A percentile compares a stretch with the other conserved stretches of the same genome.
These are phyloP conservation scores for Erynnis tages DNA, from an alignment of 2,888 invertebrate genomes.

Conservation along the genomic window DNA sequence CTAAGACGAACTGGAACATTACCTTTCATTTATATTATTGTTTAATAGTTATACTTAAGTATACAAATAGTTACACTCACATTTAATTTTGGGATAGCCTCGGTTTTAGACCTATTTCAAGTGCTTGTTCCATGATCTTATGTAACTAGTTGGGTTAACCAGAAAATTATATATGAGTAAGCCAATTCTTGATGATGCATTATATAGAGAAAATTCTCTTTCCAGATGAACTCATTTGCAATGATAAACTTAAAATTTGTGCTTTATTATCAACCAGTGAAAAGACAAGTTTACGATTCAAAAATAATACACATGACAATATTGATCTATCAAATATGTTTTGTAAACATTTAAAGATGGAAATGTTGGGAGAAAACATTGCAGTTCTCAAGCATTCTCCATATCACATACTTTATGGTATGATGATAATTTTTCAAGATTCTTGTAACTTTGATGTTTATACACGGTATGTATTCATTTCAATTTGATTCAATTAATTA, in stretches of 20 bases:
- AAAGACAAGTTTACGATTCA: slow-evolving; percentile 49
- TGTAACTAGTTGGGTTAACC: no score
- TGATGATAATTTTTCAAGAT: slow-evolving; percentile 47
- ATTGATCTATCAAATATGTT: slow-evolving; percentile 47
- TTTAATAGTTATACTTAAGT: no score
- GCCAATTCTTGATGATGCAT: neutral
- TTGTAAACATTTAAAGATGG: slow-evolving; percentile 52
- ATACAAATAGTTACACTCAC: no score
- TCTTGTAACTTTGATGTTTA: slow-evolving; percentile 42
- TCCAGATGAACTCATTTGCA: neutral
- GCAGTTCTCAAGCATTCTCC: slow-evolving; percentile 53
- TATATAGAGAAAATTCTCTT: no score
- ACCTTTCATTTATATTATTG: no score
- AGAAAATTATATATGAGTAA: no score
- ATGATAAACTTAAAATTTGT: slow-evolving; percentile 30
- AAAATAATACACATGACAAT: slow-evolving; percentile 40
- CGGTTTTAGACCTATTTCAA: no score
- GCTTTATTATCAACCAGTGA: slow-evolving; percentile 53
- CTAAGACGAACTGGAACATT: no score
- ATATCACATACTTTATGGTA: slow-evolving; percentile 57
- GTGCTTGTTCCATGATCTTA: no score
- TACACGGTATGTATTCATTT: slow-evolving; percentile 58
- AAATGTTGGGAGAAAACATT: slow-evolving; percentile 43
- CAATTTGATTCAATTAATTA: no score
- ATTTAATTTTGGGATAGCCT: no score